Evolutionary conservation across 2,113 vertebrate species (phyloP).

Genomic region (Motacilla tschutschensis): DNA sequence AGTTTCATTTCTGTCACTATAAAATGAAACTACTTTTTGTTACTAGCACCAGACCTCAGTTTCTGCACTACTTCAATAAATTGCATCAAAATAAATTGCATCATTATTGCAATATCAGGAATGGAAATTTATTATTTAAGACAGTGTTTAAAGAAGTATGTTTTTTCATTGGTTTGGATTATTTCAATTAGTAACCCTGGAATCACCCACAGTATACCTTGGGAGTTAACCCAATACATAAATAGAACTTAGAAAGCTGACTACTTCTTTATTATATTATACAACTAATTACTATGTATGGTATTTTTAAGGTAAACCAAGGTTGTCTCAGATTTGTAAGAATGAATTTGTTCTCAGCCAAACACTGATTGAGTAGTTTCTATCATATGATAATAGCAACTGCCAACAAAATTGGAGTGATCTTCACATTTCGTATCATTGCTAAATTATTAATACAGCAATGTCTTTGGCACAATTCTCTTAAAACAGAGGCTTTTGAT

Average conservation of each 20-base stretch:
- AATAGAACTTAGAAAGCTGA: conserved; percentile 31
- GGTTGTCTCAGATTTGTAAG: conserved; percentile 48
- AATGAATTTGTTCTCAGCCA: conserved; percentile 5
- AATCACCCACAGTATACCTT: conserved; percentile 42
- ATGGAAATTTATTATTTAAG: not conserved
- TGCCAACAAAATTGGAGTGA: conserved; percentile 1
- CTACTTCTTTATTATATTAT: conserved; percentile 30
- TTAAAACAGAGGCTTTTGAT: not conserved
- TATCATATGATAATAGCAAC: not conserved
- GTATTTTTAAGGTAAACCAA: conserved; percentile 60
- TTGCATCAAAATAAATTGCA: conserved; percentile 8
- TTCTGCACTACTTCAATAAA: conserved; percentile 32
- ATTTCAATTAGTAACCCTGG: conserved; percentile 34
- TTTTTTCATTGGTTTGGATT: conserved; percentile 45
- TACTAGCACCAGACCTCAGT: not conserved
- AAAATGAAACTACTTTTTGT: conserved; percentile 49
- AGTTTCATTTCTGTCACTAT: conserved; percentile 26
- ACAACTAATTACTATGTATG: conserved; percentile 18
- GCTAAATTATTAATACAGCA: conserved; percentile 5
- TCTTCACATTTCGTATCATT: not conserved
- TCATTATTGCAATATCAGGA: conserved; percentile 3
- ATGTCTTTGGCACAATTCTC: not conserved
- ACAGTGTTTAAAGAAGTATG: conserved; percentile 12
- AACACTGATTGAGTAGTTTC: not conserved
- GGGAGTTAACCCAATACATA: conserved; percentile 23